Evolutionary conservation across 2,797 vertebrate genomes (phyloP).

Genomic region (Sebastes ruberrimus): DNA sequence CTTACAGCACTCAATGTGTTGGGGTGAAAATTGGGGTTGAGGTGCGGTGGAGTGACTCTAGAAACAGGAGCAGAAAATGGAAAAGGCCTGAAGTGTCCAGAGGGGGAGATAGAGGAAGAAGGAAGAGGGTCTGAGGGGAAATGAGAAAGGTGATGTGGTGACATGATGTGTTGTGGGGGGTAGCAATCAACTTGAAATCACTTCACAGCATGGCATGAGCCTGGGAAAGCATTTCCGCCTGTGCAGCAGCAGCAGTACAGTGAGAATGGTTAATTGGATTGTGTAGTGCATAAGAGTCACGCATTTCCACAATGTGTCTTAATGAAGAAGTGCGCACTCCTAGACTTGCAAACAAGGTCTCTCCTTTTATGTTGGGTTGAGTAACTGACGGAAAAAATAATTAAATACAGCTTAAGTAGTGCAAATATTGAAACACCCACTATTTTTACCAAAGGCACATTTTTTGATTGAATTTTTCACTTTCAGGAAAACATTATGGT

Average conservation of each 20-base stretch:
- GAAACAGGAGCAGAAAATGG: slow-evolving; percentile 36
- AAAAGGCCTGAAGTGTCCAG: slow-evolving; percentile 20
- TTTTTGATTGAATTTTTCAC: not conserved
- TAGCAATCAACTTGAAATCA: slow-evolving; percentile 35
- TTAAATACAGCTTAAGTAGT: not conserved
- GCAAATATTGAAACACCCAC: slow-evolving; percentile 7
- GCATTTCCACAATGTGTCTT: not conserved
- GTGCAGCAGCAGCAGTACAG: not conserved
- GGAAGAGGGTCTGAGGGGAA: slow-evolving; percentile 36
- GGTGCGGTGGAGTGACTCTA: not conserved
- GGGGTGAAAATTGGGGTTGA: slow-evolving; percentile 32
- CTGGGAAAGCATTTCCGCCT: not conserved
- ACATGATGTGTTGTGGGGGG: slow-evolving; percentile 15
- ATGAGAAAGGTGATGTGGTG: slow-evolving; percentile 35
- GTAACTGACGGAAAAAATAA: not conserved
- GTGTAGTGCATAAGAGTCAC: not conserved
- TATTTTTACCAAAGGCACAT: not conserved
- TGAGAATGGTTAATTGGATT: slow-evolving; percentile 8
- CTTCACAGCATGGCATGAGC: not conserved
- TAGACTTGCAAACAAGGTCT: not conserved
- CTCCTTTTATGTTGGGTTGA: not conserved
- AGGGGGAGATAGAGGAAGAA: slow-evolving; percentile 3
- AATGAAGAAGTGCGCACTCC: not conserved
- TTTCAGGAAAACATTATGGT: not conserved
- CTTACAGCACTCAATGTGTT: slow-evolving; percentile 19